These are phyloP conservation scores for Heliocidaris tuberculata DNA, from an alignment of 35 echinoderm and acorn worm genomes.

Conservation along the genomic window DNA sequence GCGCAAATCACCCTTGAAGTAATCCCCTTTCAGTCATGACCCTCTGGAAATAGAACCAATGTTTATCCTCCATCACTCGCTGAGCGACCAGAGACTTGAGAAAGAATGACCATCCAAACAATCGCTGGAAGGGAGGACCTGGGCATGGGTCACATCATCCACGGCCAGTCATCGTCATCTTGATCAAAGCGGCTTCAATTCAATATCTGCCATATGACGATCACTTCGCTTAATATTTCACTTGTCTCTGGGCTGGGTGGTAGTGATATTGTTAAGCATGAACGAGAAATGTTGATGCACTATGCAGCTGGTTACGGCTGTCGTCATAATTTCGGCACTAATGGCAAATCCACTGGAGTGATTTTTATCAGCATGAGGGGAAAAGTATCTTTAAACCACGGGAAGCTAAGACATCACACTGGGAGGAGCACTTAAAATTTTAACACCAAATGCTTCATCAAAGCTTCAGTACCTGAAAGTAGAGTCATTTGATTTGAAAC, in stretches of 20 bases:
- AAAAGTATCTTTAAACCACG: neutral
- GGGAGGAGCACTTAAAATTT: neutral
- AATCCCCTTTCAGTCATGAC: neutral
- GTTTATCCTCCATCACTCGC: neutral
- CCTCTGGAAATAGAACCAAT: constrained; percentile 9
- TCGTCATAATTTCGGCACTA: neutral
- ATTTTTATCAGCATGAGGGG: neutral
- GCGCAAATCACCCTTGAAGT: neutral
- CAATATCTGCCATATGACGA: constrained; percentile 11
- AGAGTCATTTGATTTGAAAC: neutral
- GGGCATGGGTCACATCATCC: neutral
- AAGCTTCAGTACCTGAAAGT: neutral
- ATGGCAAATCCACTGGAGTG: neutral
- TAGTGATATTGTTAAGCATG: neutral
- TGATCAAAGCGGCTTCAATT: constrained; percentile 11
- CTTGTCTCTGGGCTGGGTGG: neutral
- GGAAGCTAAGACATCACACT: neutral
- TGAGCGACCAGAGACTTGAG: neutral
- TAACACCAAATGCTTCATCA: neutral
- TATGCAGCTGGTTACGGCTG: neutral
- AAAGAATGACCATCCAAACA: constrained; percentile 7
- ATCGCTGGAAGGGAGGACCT: neutral
- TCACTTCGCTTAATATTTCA: constrained; percentile 12
- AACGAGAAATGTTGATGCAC: constrained; percentile 1
- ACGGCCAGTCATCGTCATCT: neutral